Conservation (phyloP, 2,113 vertebrate species). For the Prionailurus bengalensis region DNA sequence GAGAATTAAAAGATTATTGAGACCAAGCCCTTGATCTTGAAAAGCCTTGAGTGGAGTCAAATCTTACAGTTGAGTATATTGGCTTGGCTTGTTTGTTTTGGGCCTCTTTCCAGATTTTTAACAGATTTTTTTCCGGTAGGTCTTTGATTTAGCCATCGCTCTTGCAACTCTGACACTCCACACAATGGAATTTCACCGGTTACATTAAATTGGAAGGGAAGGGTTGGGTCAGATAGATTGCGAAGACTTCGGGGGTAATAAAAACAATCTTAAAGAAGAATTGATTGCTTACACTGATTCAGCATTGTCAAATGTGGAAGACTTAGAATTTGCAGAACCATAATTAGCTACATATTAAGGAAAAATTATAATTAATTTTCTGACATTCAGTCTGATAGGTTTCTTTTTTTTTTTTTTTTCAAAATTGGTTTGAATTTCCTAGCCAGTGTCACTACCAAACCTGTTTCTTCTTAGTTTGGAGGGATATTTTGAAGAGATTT, state of each 20-base stretch:
- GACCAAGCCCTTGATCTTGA: background rate
- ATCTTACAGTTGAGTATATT: background rate
- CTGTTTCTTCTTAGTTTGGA: constrained; percentile 24
- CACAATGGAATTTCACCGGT: background rate
- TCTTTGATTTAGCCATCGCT: background rate
- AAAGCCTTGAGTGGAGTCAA: background rate
- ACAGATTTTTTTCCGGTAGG: background rate
- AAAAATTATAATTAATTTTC: background rate
- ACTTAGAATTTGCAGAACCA: background rate
- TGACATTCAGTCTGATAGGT: background rate
- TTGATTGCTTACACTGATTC: background rate
- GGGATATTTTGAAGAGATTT: background rate
- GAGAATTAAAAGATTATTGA: background rate
- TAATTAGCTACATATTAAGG: background rate
- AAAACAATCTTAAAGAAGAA: background rate
- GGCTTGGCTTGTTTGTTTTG: background rate
- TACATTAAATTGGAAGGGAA: constrained; percentile 19
- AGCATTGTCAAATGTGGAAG: background rate
- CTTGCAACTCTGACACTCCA: background rate
- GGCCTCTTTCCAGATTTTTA: background rate
- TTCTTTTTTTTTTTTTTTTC: background rate
- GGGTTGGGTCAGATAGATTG: background rate
- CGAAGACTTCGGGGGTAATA: background rate
- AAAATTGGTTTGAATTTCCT: constrained; percentile 30
- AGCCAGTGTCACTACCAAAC: constrained; percentile 23